These are phyloP conservation scores for Probaryconus sp. DNA, from an alignment of 1,140 invertebrate species.

Conservation along the genomic window DNA sequence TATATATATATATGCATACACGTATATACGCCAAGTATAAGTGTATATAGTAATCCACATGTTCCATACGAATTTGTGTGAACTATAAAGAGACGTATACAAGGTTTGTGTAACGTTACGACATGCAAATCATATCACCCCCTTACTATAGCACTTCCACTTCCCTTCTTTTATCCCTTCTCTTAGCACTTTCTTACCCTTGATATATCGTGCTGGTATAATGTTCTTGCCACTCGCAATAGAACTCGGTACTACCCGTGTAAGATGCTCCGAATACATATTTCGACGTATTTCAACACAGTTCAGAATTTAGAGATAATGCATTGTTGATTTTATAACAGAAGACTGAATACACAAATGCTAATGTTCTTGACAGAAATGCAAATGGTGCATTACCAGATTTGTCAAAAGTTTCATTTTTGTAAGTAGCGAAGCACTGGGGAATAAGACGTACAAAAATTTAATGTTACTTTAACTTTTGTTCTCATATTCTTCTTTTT, in stretches of 20 bases:
- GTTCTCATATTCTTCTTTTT: no score
- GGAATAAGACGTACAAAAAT: no score
- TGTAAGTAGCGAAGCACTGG: no score
- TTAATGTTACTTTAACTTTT: no score
- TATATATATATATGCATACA: constrained; percentile 19
- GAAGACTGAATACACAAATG: constrained; percentile 36
- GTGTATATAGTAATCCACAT: constrained; percentile 4
- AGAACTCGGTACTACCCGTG: constrained; percentile 61
- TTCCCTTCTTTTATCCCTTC: constrained; percentile 43
- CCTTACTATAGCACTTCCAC: constrained; percentile 27
- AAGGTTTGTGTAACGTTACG: constrained; percentile 57
- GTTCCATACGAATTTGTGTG: constrained; percentile 33
- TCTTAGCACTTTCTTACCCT: constrained; percentile 44
- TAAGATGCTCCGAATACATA: constrained; percentile 46
- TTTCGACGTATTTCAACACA: constrained; percentile 44
- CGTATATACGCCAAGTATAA: not conserved
- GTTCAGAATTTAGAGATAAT: constrained; percentile 39
- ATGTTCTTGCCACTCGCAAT: constrained; percentile 55
- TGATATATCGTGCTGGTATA: constrained; percentile 46
- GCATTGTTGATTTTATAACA: constrained; percentile 57
- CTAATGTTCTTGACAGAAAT: constrained; percentile 3
- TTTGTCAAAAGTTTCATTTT: no score
- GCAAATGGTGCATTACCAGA: no score
- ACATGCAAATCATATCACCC: constrained; percentile 76
- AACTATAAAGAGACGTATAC: constrained; percentile 51